Evolutionary conservation across 2,888 invertebrate species (phyloP).

Genomic region (Colletes collaris): DNA sequence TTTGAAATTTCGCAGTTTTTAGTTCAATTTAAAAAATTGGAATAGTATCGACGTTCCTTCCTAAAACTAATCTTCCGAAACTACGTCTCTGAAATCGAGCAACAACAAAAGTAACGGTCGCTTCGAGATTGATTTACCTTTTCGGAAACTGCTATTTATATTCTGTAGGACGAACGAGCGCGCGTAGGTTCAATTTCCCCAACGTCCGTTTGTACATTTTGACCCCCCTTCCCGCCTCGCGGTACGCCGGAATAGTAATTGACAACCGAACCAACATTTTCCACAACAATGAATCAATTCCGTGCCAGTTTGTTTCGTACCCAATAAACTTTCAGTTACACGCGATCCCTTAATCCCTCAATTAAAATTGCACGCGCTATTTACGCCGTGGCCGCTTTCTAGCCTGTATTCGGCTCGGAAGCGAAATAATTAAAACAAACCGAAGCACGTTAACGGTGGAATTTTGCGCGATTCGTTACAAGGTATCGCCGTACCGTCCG

Average conservation of each 20-base stretch:
- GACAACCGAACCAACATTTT: slow-evolving; percentile 15
- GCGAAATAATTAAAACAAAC: slow-evolving; percentile 20
- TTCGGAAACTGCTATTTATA: no score
- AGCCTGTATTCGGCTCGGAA: not conserved
- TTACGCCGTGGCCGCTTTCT: not conserved
- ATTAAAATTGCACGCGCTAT: slow-evolving; percentile 29
- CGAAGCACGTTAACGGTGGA: not conserved
- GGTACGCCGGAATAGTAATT: slow-evolving; percentile 3
- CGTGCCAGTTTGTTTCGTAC: not conserved
- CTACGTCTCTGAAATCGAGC: no score
- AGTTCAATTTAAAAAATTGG: no score
- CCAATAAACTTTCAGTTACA: not conserved
- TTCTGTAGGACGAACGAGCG: no score
- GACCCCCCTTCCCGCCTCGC: no score
- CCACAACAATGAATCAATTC: not conserved
- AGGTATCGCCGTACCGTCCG: not conserved
- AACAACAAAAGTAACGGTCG: no score
- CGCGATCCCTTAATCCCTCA: not conserved
- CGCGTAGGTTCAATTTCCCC: no score
- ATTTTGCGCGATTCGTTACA: slow-evolving; percentile 5
- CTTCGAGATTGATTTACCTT: no score
- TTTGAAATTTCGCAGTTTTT: no score
- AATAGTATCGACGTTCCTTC: no score
- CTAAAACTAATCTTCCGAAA: no score
- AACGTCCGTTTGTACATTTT: no score